phyloP scores from a whole-genome alignment of 2,888 invertebrate species.

The Watsonalla binaria region DNA sequence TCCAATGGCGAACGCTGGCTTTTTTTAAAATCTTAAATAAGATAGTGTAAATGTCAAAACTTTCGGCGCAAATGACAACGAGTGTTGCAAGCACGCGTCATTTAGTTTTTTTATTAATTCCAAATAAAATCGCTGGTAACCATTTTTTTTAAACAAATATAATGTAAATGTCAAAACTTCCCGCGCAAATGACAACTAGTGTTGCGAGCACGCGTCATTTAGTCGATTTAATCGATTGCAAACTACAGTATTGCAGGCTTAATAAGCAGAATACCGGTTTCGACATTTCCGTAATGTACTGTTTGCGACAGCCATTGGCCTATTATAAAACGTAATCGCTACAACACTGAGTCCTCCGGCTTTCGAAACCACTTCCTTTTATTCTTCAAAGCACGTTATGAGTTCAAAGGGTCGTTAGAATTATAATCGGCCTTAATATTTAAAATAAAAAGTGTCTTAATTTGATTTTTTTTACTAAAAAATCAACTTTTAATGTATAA shows the following conservation, averaged over 20 bases:
- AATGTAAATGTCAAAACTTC: background rate
- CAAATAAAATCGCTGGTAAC: too few species aligned
- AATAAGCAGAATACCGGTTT: conserved; percentile 12
- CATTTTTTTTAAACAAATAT: background rate
- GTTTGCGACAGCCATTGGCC: conserved; percentile 13
- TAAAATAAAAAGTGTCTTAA: too few species aligned
- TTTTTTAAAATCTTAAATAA: too few species aligned
- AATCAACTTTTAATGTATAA: background rate
- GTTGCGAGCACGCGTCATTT: conserved; percentile 3
- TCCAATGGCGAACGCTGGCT: too few species aligned
- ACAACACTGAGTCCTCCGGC: conserved; percentile 6
- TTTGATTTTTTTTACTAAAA: background rate
- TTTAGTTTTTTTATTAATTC: too few species aligned
- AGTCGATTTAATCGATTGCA: conserved; percentile 7
- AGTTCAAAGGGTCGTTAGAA: too few species aligned
- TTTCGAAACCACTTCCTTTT: conserved; percentile 7
- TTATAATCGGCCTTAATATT: too few species aligned
- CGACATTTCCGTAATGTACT: conserved; percentile 14
- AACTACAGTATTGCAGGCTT: conserved; percentile 7
- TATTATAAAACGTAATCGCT: conserved; percentile 6
- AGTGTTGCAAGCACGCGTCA: too few species aligned
- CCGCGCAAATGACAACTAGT: conserved; percentile 3
- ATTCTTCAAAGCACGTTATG: background rate
- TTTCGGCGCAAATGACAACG: too few species aligned
- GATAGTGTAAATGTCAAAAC: too few species aligned